Base-by-base conservation (phyloP, 2,797 vertebrate species). In the Danionella dracula region DNA sequence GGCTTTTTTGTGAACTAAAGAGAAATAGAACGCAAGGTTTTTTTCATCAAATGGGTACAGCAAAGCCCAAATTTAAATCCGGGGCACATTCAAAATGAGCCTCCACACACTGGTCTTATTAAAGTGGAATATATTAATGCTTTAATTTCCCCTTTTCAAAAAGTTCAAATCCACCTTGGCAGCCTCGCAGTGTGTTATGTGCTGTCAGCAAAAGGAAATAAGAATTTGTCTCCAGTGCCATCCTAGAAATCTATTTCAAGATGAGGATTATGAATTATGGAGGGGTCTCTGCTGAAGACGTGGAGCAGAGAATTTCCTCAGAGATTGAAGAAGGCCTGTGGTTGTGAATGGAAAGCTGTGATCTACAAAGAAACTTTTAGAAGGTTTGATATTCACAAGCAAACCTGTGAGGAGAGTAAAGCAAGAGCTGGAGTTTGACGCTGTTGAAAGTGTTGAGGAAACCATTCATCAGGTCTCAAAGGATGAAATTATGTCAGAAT, bases 261-360 rank as follows among this genome's bases (percentile, higher is more conserved):
- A 74, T 27, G 58, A 63, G 66, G 69, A 70, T 57, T 72, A 70
- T 73, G 40, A 66, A 73, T 75, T 71, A 73, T 73, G 60, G 58
- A 73, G 73, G 71, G 66, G 56, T 50, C 50, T 16, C 45, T 34
- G 53, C 60, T 62, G 55, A 66, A 69, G 57, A 63, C 62, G 27
- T 61, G 44, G 42, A 21, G 9, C 34, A 60, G 38, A 41, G 32
- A 57, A 58, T 66, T 63, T 55, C 41, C 65, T 54, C 38, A 45
- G 19, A 68, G 53, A 61, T 56, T 32, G 44, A 51, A 54, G 53
- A 42, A 31, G 48, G 32, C 16, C 21, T 46, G 35, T 6, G 32
- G 41, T 46, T 46, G 63, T 5, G 42, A 56, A 46, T 21, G 5
- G 50, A 51, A 42, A 65, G 41, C 40, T 64, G 51, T 17, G 19